These are phyloP conservation scores for Bursaphelenchus okinawaensis DNA, from an alignment of 2,888 invertebrate species.

Conservation along the genomic window DNA sequence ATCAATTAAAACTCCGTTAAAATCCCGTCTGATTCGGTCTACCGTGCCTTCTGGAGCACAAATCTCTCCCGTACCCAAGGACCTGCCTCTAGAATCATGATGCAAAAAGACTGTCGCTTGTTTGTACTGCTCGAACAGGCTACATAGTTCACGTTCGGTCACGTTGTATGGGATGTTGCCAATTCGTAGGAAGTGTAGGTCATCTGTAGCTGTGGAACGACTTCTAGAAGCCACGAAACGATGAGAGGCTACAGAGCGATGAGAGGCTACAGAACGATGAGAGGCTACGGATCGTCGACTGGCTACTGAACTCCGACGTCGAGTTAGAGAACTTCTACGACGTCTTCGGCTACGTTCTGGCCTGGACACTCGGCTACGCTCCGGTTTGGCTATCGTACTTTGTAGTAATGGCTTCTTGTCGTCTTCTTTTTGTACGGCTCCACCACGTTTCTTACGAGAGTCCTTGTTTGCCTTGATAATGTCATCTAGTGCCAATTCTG, in stretches of 20 bases:
- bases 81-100: neutral
- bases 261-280: neutral
- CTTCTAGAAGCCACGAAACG: neutral
- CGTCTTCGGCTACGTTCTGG: too few relatives aligned
- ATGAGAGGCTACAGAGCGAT: neutral
- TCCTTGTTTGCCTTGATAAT: neutral
- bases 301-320: too few relatives aligned
- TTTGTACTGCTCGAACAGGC: neutral
- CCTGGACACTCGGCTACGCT: neutral
- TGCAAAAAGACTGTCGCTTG: neutral
- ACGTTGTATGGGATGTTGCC: neutral
- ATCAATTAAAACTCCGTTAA: neutral
- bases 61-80: neutral
- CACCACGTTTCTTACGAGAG: neutral
- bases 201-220: neutral
- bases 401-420: neutral
- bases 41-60: neutral
- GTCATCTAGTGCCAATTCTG: neutral
- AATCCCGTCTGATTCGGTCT: neutral
- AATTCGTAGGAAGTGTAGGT: neutral
- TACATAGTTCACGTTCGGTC: neutral
- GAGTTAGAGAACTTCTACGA: too few relatives aligned
- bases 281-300: neutral
- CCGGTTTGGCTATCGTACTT: neutral
- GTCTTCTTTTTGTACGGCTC: neutral